Evolutionary conservation across 2,113 vertebrate genomes (phyloP).

Genomic region (Erinaceus europaeus): DNA sequence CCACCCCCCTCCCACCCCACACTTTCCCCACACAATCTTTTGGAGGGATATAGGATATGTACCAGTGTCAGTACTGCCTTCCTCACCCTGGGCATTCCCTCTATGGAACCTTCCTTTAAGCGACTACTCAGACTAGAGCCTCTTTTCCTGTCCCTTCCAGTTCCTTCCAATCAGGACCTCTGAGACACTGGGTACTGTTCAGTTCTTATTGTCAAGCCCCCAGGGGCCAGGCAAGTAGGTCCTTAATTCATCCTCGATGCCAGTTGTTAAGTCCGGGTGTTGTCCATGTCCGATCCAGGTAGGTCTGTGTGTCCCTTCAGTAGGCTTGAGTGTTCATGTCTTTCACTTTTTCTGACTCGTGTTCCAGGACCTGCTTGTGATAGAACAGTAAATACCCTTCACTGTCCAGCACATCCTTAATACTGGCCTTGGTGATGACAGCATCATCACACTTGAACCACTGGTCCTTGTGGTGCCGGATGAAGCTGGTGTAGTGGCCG

Average conservation of each 20-base stretch:
- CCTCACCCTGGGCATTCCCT: conserved; percentile 79
- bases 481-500: conserved; percentile 99
- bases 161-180: conserved; percentile 77
- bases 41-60: conserved; percentile 83
- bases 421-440: conserved; percentile 99
- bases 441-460: conserved; percentile 99
- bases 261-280: conserved; percentile 76
- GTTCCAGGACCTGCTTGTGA: conserved; percentile 98
- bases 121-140: conserved; percentile 78
- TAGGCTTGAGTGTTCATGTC: conserved; percentile 85
- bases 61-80: conserved; percentile 80
- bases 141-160: conserved; percentile 68
- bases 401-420: conserved; percentile 99
- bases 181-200: conserved; percentile 80
- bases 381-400: conserved; percentile 99
- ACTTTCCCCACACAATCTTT: conserved; percentile 78
- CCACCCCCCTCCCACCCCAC: conserved; percentile 74
- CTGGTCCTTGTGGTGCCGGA: conserved; percentile 99
- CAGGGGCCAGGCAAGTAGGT: conserved; percentile 89
- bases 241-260: conserved; percentile 89
- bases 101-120: conserved; percentile 77
- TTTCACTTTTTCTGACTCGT: conserved; percentile 87
- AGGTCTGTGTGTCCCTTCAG: conserved; percentile 88
- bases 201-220: conserved; percentile 82
- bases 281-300: no score